These are phyloP conservation scores for Ypsolopha sequella DNA, from an alignment of 2,888 invertebrate species.

Conservation along the genomic window DNA sequence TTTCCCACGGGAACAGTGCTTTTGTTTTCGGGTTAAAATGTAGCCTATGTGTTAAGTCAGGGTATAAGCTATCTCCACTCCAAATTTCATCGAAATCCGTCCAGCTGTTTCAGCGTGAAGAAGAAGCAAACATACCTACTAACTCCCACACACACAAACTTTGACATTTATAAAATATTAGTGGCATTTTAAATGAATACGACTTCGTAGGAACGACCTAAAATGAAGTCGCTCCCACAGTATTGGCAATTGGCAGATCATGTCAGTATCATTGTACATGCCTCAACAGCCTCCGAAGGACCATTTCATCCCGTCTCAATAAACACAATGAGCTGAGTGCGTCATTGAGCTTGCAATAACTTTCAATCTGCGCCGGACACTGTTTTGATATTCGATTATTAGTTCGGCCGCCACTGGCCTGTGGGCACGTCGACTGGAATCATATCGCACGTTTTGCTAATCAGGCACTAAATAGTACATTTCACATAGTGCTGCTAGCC, in stretches of 20 bases:
- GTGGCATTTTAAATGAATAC: no score
- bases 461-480: conserved; percentile 61
- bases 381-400: not conserved
- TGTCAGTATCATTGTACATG: conserved; percentile 17
- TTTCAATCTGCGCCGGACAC: conserved; percentile 35
- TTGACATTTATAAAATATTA: no score
- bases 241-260: conserved; percentile 15
- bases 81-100: no score
- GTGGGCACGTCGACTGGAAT: conserved; percentile 12
- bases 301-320: conserved; percentile 52
- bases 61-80: no score
- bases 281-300: conserved; percentile 39
- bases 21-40: no score
- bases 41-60: no score
- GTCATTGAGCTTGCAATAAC: conserved; percentile 42
- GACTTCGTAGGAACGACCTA: no score
- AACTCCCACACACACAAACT: no score
- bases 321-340: conserved; percentile 40
- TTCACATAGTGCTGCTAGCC: conserved; percentile 22
- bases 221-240: not conserved
- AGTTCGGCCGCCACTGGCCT: not conserved
- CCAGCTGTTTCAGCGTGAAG: no score
- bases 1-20: no score
- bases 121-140: no score
- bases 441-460: conserved; percentile 64